Conservation (phyloP, 2,888 invertebrate genomes). For the Drosophila rellima region DNA sequence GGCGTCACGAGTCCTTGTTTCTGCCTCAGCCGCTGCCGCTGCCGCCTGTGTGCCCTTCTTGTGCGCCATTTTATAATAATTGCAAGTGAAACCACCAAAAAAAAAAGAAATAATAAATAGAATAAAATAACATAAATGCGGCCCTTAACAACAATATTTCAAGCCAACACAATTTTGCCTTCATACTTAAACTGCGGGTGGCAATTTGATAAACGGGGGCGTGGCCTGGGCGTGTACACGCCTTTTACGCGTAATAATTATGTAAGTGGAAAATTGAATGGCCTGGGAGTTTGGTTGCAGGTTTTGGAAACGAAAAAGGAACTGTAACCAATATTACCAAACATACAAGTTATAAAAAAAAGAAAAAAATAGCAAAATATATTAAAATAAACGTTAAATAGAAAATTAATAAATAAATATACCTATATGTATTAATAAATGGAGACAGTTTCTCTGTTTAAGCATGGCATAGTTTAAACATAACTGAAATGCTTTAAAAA, state of each 20-base stretch:
- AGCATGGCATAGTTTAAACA: not conserved
- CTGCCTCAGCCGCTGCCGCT: conserved; percentile 12
- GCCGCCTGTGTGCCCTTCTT: conserved; percentile 59
- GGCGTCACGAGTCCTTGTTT: conserved; percentile 55
- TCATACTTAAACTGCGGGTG: conserved; percentile 43
- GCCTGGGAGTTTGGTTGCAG: conserved; percentile 6
- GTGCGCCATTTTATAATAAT: conserved; percentile 77
- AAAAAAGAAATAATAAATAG: conserved; percentile 23
- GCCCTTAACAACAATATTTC: conserved; percentile 68
- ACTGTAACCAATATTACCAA: too few species aligned
- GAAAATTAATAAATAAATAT: too few species aligned
- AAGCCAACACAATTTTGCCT: conserved; percentile 54
- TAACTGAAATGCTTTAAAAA: not conserved
- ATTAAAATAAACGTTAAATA: too few species aligned
- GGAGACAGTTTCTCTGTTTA: too few species aligned
- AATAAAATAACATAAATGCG: conserved; percentile 36
- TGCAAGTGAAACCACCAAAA: conserved; percentile 70
- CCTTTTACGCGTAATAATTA: conserved; percentile 48
- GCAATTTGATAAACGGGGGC: conserved; percentile 61
- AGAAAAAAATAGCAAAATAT: too few species aligned
- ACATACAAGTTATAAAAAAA: too few species aligned
- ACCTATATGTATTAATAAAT: too few species aligned
- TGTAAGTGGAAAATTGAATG: conserved; percentile 60
- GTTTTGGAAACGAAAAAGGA: not conserved
- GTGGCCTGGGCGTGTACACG: conserved; percentile 36